Percentiles rank a stretch among this genome's conserved stretches.
These are phyloP conservation scores for Bos taurus DNA, from an alignment of 2,113 vertebrate species.

Conservation along the genomic window DNA sequence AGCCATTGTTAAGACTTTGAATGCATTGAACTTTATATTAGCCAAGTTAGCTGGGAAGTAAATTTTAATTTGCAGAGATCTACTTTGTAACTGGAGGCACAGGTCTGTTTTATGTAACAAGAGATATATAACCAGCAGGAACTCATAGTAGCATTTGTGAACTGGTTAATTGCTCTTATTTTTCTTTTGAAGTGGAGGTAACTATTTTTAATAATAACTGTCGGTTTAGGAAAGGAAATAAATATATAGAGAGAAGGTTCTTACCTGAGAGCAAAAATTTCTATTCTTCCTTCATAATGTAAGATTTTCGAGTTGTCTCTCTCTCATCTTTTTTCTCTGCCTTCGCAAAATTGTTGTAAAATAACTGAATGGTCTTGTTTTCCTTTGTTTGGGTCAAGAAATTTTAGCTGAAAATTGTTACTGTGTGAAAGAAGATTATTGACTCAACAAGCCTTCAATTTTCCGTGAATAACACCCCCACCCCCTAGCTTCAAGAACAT, in stretches of 20 bases:
- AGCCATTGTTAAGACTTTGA: background rate
- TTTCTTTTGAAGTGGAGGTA: constrained; percentile 61
- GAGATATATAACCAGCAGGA: background rate
- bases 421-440: constrained; percentile 87
- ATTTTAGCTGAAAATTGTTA: constrained; percentile 90
- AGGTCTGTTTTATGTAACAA: background rate
- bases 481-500: constrained; percentile 84
- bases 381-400: constrained; percentile 90
- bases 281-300: constrained; percentile 61
- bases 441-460: constrained; percentile 90
- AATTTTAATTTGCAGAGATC: background rate
- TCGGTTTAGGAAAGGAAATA: constrained; percentile 50
- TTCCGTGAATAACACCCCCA: constrained; percentile 87
- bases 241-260: constrained; percentile 3
- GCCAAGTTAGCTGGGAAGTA: background rate
- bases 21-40: background rate
- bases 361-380: constrained; percentile 87
- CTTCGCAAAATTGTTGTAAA: constrained; percentile 79
- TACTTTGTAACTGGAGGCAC: background rate
- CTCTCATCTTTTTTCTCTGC: constrained; percentile 61
- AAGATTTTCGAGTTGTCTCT: constrained; percentile 63
- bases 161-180: constrained; percentile 58
- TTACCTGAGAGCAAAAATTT: constrained; percentile 62
- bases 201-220: constrained; percentile 67
- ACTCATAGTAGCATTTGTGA: constrained; percentile 21